Percentiles rank a stretch among this genome's conserved stretches.
These are phyloP conservation scores for Orussus abietinus DNA, from an alignment of 1,140 invertebrate species.

Conservation along the genomic window DNA sequence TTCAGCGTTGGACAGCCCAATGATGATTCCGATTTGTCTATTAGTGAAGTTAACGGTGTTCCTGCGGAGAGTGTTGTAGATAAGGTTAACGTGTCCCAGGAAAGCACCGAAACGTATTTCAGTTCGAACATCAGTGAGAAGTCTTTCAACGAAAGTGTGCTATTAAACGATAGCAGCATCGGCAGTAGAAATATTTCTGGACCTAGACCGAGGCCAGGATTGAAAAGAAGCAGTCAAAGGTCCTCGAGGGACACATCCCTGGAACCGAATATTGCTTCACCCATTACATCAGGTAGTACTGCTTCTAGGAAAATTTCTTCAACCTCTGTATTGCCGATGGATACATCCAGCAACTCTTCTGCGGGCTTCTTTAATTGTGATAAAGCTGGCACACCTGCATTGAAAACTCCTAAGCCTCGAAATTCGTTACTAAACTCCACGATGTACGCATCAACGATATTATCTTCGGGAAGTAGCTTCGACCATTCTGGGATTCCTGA, in stretches of 20 bases:
- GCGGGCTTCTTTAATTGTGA: no score
- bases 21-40: conserved; percentile 4
- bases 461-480: conserved; percentile 13
- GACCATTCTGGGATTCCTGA: conserved; percentile 11
- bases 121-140: conserved; percentile 19
- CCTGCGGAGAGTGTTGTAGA: neutral
- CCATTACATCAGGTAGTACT: no score
- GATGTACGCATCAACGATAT: conserved; percentile 14
- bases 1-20: conserved; percentile 28
- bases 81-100: conserved; percentile 3
- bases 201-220: conserved; percentile 35
- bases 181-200: conserved; percentile 20
- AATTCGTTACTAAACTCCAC: no score
- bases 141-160: conserved; percentile 17
- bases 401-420: no score
- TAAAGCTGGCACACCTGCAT: no score
- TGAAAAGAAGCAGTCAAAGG: conserved; percentile 33
- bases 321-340: no score
- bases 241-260: no score
- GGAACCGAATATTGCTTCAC: no score
- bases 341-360: no score
- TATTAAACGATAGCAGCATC: conserved; percentile 24
- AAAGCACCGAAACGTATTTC: conserved; percentile 5
- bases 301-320: no score
- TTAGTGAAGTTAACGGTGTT: neutral